These are phyloP conservation scores for Lutjanus erythropterus DNA, from an alignment of 2,113 vertebrate species.

Conservation along the genomic window DNA sequence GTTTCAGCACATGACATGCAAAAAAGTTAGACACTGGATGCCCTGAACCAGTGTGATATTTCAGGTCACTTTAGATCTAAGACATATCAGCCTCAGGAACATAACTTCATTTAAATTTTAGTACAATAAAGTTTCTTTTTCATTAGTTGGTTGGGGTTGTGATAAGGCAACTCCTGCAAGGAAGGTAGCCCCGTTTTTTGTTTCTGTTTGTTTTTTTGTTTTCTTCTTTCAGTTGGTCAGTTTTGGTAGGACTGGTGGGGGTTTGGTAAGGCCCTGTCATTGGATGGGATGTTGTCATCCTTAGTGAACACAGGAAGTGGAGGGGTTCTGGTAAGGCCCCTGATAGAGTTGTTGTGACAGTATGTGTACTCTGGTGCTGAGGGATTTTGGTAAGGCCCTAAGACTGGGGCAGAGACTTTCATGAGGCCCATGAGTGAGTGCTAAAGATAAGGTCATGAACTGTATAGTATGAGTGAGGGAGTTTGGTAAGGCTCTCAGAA, in stretches of 20 bases:
- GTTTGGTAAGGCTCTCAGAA: constrained; percentile 67
- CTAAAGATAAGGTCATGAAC: constrained; percentile 57
- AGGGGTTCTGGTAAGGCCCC: constrained; percentile 83
- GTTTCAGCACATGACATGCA: constrained; percentile 1
- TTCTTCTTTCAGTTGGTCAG: constrained; percentile 34
- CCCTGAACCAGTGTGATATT: background rate
- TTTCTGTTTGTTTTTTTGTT: constrained; percentile 1
- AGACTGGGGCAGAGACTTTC: constrained; percentile 36
- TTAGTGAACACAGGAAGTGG: constrained; percentile 41
- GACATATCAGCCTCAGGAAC: constrained; percentile 26
- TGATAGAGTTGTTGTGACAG: constrained; percentile 43
- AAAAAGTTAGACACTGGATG: constrained; percentile 10
- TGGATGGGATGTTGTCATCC: constrained; percentile 59
- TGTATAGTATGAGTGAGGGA: constrained; percentile 32
- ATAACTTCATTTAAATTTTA: constrained; percentile 6
- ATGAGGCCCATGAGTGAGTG: constrained; percentile 40
- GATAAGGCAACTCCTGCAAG: constrained; percentile 40
- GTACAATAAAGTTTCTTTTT: background rate
- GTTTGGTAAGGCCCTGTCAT: constrained; percentile 82
- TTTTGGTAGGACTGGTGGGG: constrained; percentile 67
- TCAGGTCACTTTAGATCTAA: constrained; percentile 14
- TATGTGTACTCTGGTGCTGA: constrained; percentile 46
- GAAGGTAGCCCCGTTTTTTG: background rate
- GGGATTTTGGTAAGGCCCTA: constrained; percentile 59
- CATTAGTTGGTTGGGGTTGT: constrained; percentile 33